Evolutionary conservation across 2,797 vertebrate genomes (phyloP).

Genomic region (Odontamblyopus rebecca): DNA sequence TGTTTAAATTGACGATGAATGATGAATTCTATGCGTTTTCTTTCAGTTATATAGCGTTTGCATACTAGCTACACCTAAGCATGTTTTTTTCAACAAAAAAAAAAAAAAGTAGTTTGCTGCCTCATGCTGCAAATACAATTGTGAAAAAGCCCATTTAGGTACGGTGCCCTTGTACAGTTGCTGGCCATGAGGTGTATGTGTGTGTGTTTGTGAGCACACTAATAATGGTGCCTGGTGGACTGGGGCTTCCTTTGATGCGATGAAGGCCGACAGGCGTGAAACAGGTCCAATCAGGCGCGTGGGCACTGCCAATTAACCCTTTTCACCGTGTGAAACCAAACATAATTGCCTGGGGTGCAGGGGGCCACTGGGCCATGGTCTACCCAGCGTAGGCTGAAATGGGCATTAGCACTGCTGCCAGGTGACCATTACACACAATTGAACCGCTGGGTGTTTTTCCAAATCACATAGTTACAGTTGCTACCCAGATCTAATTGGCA

Average conservation of each 20-base stretch:
- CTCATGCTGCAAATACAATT: constrained; percentile 9
- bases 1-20: neutral
- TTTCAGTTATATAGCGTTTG: neutral
- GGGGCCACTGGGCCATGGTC: constrained; percentile 68
- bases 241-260: constrained; percentile 76
- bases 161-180: constrained; percentile 24
- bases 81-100: too few species aligned
- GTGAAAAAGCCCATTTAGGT: constrained; percentile 21
- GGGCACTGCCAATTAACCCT: constrained; percentile 82
- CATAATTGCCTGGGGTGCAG: constrained; percentile 77
- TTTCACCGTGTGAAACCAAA: constrained; percentile 79
- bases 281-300: constrained; percentile 82
- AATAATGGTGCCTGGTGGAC: constrained; percentile 69
- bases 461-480: constrained; percentile 74
- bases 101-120: neutral
- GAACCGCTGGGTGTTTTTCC: constrained; percentile 66
- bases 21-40: neutral
- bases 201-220: constrained; percentile 43
- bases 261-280: constrained; percentile 83
- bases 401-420: constrained; percentile 73
- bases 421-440: constrained; percentile 76
- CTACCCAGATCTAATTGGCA: constrained; percentile 67
- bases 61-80: neutral
- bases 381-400: constrained; percentile 74
- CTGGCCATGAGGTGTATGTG: constrained; percentile 20